Evolutionary conservation across 2,888 invertebrate genomes (phyloP).

Genomic region (Tachina fera): DNA sequence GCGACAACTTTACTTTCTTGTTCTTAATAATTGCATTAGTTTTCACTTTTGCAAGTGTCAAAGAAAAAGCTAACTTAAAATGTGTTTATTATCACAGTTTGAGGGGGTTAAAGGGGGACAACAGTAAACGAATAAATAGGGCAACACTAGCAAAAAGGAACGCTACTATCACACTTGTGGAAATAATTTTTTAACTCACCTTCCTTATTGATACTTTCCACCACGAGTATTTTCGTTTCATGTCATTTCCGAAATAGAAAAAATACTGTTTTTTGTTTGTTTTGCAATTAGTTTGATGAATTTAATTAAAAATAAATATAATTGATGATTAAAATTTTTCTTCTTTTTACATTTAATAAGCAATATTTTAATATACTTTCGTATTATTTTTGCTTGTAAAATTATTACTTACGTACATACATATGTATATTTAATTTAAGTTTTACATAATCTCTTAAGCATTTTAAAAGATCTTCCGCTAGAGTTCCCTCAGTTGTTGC

Average conservation of each 20-base stretch:
- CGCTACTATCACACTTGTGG: too few species aligned
- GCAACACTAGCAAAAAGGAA: too few species aligned
- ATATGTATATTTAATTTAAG: not conserved
- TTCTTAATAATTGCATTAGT: slow-evolving; percentile 44
- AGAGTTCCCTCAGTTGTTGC: slow-evolving; percentile 1
- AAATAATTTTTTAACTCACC: too few species aligned
- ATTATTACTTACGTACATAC: not conserved
- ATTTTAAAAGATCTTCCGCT: not conserved
- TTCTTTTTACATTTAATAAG: too few species aligned
- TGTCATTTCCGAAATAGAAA: too few species aligned
- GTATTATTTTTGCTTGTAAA: not conserved
- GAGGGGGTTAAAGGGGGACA: not conserved
- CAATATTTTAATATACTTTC: too few species aligned
- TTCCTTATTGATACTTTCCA: too few species aligned
- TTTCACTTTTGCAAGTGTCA: slow-evolving; percentile 42
- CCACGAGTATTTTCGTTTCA: too few species aligned
- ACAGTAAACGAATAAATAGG: not conserved
- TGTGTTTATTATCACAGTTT: not conserved
- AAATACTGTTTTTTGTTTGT: too few species aligned
- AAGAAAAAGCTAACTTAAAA: slow-evolving; percentile 36
- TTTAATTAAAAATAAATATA: too few species aligned
- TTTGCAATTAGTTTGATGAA: too few species aligned
- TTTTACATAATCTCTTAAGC: not conserved
- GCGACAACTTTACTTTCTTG: slow-evolving; percentile 10
- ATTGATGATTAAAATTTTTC: too few species aligned